phyloP scores from a whole-genome alignment of 2,888 invertebrate genomes.

The Saturnia pavonia region DNA sequence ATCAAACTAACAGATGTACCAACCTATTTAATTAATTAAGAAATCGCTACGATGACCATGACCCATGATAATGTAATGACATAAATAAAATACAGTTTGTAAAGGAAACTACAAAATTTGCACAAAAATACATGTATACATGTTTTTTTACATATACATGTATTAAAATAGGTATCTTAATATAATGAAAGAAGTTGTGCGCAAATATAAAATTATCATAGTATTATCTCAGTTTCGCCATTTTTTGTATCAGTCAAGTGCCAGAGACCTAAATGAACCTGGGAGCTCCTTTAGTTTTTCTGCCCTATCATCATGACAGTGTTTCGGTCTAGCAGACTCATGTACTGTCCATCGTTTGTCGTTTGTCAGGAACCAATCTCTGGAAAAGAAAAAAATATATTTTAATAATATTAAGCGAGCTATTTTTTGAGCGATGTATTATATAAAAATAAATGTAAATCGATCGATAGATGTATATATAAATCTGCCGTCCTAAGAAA shows the following conservation, averaged over 20 bases:
- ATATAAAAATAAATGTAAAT: no score
- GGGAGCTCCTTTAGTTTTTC: constrained; percentile 66
- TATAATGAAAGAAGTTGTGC: background rate
- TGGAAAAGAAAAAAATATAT: constrained; percentile 40
- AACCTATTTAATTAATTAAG: background rate
- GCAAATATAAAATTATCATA: background rate
- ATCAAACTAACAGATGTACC: background rate
- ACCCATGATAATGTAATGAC: background rate
- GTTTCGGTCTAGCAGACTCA: constrained; percentile 72
- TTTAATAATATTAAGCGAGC: no score
- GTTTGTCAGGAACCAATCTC: constrained; percentile 82
- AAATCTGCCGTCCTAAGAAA: no score
- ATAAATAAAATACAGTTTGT: background rate
- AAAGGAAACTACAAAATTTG: background rate
- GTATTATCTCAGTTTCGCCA: background rate
- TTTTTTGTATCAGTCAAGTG: constrained; percentile 71
- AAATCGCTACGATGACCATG: background rate
- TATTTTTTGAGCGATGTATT: no score
- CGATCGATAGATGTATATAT: no score
- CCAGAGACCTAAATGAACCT: constrained; percentile 82
- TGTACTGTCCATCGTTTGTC: constrained; percentile 83
- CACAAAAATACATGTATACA: background rate
- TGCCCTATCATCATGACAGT: constrained; percentile 55
- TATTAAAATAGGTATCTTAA: background rate
- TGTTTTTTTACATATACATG: no score